Evolutionary conservation across 2,888 invertebrate species (phyloP), one percentile per base, ranked within the genome.

Genomic region (Tolmerus cingulatus): DNA sequence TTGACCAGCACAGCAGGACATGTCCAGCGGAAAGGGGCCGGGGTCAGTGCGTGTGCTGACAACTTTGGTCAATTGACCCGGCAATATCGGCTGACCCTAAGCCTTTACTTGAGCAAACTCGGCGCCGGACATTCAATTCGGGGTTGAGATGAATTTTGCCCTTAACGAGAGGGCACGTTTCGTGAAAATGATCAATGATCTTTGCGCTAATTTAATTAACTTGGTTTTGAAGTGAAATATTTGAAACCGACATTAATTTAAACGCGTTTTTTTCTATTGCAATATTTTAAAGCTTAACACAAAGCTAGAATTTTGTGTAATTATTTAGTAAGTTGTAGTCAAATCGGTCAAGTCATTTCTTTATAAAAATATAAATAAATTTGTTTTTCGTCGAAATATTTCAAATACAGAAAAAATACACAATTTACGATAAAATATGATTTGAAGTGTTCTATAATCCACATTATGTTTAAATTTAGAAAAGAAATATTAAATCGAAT

Each of bases 1-100:
- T 74, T 66, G 82, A 37, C 23, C 77, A 78, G 85, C 81, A n/a
- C 84, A 88, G 85, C 87, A 81, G 85, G 87, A 76, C 76, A 79
- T 84, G 78, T 81, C 79, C 79, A 79, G 86, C 27, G 74, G 30
- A 40, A 37, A 55, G 74, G 40, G 84, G 51, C 74, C 23, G 79
- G 86, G 88, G 88, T 89, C 89, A 89, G 74, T 86, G 87, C 86
- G 87, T 66, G 66, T 55, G 87, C 89, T 86, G 87, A 89, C 87
- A 89, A 88, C 87, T 86, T 89, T 89, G 89, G 89, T 89, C 89
- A 89, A 88, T 89, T 89, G 89, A 89, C 88, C 89, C 89, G 86
- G 86, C 86, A 88, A 88, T 86, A 88, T 88, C 40, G 82, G 86
- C 30, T 87, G 89, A 89, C 89, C 88, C 86, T 84, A 34, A 74